phyloP scores from a whole-genome alignment of 2,113 vertebrate species.

The Melanostigma gelatinosum region DNA sequence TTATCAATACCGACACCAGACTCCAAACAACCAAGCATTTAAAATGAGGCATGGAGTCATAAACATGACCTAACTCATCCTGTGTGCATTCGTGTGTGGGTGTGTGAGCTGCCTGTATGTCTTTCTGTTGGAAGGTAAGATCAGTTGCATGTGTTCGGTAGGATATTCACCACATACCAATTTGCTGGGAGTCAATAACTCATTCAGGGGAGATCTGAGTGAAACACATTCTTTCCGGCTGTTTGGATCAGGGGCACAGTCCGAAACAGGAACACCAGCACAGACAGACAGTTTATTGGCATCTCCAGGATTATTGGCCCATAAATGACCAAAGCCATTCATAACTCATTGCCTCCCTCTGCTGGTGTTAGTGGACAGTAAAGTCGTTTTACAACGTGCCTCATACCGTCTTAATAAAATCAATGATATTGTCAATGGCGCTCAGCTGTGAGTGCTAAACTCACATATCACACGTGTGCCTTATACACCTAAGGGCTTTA shows the following conservation, averaged over 20 bases:
- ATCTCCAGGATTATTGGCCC: conserved; percentile 16
- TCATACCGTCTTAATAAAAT: conserved; percentile 15
- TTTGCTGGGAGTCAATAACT: background rate
- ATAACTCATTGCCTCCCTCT: conserved; percentile 71
- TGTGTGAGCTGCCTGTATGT: conserved; percentile 10
- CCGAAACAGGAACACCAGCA: conserved; percentile 26
- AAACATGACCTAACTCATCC: background rate
- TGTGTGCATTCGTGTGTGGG: conserved; percentile 14
- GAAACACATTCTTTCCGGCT: conserved; percentile 10
- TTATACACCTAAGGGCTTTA: background rate
- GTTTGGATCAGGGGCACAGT: background rate
- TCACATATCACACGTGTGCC: conserved; percentile 7
- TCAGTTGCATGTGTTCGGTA: background rate
- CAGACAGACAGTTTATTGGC: conserved; percentile 29
- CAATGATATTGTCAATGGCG: background rate
- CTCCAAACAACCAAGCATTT: conserved; percentile 6
- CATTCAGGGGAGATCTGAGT: conserved; percentile 9
- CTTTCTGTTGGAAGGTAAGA: conserved; percentile 10
- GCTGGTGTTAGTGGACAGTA: conserved; percentile 53
- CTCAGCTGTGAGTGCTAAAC: background rate
- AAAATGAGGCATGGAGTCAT: conserved; percentile 17
- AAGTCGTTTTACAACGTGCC: background rate
- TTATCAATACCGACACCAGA: conserved; percentile 2
- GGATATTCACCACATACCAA: background rate
- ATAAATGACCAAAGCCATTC: conserved; percentile 41